phyloP scores from a whole-genome alignment of 2,113 vertebrate species.

The Gorsachius goisagi region DNA sequence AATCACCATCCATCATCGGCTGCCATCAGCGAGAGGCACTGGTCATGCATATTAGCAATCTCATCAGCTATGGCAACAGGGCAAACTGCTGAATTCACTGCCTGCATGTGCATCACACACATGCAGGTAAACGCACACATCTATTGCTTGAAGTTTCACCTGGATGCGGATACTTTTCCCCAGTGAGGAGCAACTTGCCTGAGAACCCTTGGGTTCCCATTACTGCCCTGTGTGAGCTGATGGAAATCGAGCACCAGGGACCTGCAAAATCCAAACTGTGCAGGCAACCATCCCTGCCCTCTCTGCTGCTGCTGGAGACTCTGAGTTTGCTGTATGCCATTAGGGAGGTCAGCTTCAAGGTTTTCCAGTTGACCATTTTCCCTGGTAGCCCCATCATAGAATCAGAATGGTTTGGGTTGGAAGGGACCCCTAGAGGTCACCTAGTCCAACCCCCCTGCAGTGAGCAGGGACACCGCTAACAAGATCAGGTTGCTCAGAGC shows the following conservation, averaged over 20 bases:
- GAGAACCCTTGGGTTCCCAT: neutral
- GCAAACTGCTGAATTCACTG: neutral
- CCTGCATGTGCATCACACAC: fast-evolving
- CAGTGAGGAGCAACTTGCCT: fast-evolving
- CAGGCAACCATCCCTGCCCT: neutral
- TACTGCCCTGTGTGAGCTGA: fast-evolving
- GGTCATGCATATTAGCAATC: fast-evolving
- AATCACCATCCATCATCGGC: neutral
- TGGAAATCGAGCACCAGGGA: fast-evolving
- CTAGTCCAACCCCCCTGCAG: too few species aligned
- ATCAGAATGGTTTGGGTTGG: too few species aligned
- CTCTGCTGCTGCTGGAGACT: fast-evolving
- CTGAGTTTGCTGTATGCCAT: neutral
- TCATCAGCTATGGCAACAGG: fast-evolving
- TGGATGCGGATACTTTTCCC: neutral
- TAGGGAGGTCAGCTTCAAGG: neutral
- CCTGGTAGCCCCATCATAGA: neutral
- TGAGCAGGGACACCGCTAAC: too few species aligned
- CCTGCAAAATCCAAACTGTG: neutral
- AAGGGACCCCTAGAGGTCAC: too few species aligned
- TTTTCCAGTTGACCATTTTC: neutral
- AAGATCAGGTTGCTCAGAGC: too few species aligned
- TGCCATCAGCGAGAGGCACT: neutral
- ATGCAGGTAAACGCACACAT: neutral
- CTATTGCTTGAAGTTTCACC: neutral